Evolutionary conservation across 2,797 vertebrate genomes (phyloP).

Genomic region (Chrysolophus pictus): DNA sequence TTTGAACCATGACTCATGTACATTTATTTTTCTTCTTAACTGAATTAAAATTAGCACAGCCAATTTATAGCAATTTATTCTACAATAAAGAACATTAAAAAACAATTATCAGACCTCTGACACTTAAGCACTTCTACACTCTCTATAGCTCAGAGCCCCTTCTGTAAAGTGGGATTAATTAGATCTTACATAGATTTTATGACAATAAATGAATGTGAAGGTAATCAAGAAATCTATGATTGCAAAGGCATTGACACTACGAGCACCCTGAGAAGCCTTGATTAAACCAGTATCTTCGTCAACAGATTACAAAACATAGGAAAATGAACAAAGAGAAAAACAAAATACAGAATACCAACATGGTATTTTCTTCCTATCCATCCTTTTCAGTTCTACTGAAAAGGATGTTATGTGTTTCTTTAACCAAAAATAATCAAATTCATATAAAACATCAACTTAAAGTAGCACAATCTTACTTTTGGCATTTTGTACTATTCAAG

Average conservation of each 20-base stretch:
- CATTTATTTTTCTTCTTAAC: background rate
- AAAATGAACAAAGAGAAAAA: background rate
- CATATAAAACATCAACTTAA: background rate
- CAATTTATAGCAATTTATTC: too few relatives aligned
- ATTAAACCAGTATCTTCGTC: background rate
- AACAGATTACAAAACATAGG: background rate
- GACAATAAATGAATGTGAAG: background rate
- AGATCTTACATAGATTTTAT: background rate
- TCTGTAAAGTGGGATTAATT: background rate
- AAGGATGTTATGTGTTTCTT: background rate
- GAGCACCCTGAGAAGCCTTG: background rate
- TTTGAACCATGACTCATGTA: background rate
- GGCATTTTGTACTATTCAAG: background rate
- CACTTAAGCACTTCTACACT: background rate
- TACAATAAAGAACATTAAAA: background rate
- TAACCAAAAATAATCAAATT: background rate
- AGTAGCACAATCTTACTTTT: background rate
- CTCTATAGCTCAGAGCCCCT: background rate
- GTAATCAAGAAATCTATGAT: background rate
- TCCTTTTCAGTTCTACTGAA: background rate
- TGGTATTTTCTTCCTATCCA: background rate
- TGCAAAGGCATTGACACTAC: background rate
- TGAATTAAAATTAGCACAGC: background rate
- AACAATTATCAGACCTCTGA: background rate
- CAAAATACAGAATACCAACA: background rate